Evolutionary conservation across 30 jellyfish, hydroid and myxozoan species (phyloP), one percentile per base, ranked within the genome.

Genomic region (Cassiopea andromeda): DNA sequence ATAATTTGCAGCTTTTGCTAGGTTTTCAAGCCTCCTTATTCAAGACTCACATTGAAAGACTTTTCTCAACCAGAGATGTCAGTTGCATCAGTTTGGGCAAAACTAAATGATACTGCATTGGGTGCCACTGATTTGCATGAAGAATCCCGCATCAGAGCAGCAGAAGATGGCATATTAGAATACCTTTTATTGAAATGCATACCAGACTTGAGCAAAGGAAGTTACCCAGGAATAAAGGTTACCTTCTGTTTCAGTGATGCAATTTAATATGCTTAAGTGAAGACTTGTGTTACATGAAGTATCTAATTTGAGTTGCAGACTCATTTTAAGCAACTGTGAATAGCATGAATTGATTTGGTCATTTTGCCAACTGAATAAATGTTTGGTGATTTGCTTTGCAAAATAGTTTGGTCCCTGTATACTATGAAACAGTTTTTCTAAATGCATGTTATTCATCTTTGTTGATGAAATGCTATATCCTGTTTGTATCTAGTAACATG

Each of bases 81-180:
- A 14, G 90, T 44, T 48, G 90, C 85, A 27, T 46, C 69, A 2
- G 80, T 87, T 66, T 87, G 94, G 94, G 10, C 67, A 0, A 77
- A 78, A 47, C 48, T 87, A 38, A 87, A 80, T 75, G 47, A 68
- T 17, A 77, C 90, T 1, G 75, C 49, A 60, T 73, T 87, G 43
- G 90, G 90, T 67, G 12, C 60, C 10, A 87, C 94, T 4, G 94
- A 87, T 57, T 48, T 54, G 27, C 86, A 87, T 54, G 94, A 87
- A 69, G 70, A 38, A 1, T 77, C 69, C 38, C 89, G 94, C 50
- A 64, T 78, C 5, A 54, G 18, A 48, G 86, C 94, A 45, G 94
- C 85, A 60, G 79, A 60, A 17, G 82, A 87, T 18, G 94, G 90
- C 44, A 49, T 87, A 2, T 17, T 87, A 15, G 94, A 77, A 48